Conservation (phyloP, 2,113 vertebrate genomes). For the Indicator maculatus region DNA sequence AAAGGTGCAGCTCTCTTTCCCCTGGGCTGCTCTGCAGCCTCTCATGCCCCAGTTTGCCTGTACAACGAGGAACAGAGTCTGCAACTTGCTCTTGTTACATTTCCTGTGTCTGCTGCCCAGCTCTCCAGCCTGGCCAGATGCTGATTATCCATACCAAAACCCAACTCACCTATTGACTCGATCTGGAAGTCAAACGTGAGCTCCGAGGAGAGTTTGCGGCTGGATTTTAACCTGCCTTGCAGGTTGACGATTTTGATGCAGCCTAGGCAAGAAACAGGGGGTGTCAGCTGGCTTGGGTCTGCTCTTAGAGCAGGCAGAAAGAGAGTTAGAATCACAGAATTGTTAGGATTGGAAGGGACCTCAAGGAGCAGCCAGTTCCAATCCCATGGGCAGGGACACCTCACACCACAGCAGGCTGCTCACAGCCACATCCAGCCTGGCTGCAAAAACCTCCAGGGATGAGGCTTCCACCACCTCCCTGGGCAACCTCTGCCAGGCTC, state of each 20-base stretch:
- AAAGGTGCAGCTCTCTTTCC: neutral
- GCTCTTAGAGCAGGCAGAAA: too few species aligned
- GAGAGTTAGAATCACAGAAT: too few species aligned
- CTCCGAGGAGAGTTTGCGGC: constrained; percentile 93
- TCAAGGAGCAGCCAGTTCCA: too few species aligned
- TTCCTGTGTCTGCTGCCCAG: neutral
- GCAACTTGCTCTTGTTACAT: neutral
- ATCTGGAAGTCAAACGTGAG: constrained; percentile 99
- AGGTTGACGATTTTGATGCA: constrained; percentile 99
- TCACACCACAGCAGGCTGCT: too few species aligned
- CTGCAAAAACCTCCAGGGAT: too few species aligned
- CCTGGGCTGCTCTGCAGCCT: neutral
- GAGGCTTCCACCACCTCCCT: too few species aligned
- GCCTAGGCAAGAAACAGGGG: constrained; percentile 74
- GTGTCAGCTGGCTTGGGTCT: neutral
- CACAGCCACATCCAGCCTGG: too few species aligned
- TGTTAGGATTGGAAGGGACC: too few species aligned
- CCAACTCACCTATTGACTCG: constrained; percentile 89
- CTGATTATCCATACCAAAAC: neutral
- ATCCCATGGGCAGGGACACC: too few species aligned
- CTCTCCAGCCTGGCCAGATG: neutral
- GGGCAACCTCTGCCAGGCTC: too few species aligned
- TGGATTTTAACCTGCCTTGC: constrained; percentile 95
- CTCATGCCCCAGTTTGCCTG: fast-evolving
- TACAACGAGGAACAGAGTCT: neutral